These are phyloP conservation scores for Silurus asotus DNA, from an alignment of 2,113 vertebrate genomes.

Conservation along the genomic window DNA sequence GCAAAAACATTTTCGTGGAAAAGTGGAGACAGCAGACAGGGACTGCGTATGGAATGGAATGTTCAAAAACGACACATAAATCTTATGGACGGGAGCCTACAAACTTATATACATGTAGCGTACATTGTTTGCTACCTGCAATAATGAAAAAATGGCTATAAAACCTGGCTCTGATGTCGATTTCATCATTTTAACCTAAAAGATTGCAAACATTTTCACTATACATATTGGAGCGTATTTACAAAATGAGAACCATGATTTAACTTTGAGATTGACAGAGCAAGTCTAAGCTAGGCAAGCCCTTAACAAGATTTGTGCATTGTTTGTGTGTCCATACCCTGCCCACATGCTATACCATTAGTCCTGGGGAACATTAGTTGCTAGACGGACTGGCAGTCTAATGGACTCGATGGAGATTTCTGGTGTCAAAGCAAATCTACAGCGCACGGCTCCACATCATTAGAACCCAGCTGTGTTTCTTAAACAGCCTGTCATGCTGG, in stretches of 20 bases:
- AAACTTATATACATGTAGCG: too few relatives aligned
- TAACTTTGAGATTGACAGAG: neutral
- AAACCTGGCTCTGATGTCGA: neutral
- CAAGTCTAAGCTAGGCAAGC: neutral
- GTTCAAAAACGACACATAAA: too few relatives aligned
- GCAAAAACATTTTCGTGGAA: too few relatives aligned
- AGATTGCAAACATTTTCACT: neutral
- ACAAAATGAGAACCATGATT: neutral
- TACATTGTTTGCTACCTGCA: neutral
- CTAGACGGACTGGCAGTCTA: neutral
- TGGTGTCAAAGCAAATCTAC: slow-evolving; percentile 4
- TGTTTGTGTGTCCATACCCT: neutral
- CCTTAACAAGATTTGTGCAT: neutral
- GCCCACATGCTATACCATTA: slow-evolving; percentile 9
- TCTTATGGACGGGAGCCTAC: too few relatives aligned
- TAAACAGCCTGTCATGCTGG: slow-evolving; percentile 7
- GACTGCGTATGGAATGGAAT: too few relatives aligned
- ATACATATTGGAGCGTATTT: neutral
- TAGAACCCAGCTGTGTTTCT: slow-evolving; percentile 36
- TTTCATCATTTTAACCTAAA: neutral
- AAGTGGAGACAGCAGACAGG: too few relatives aligned
- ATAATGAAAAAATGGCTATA: slow-evolving; percentile 5
- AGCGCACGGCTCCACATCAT: slow-evolving; percentile 20
- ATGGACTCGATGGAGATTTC: neutral
- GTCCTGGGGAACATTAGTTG: neutral